A percentile compares a stretch with the other conserved stretches of the same genome.
Conservation (phyloP, 2,888 invertebrate species). For the Stramonita haemastoma region DNA sequence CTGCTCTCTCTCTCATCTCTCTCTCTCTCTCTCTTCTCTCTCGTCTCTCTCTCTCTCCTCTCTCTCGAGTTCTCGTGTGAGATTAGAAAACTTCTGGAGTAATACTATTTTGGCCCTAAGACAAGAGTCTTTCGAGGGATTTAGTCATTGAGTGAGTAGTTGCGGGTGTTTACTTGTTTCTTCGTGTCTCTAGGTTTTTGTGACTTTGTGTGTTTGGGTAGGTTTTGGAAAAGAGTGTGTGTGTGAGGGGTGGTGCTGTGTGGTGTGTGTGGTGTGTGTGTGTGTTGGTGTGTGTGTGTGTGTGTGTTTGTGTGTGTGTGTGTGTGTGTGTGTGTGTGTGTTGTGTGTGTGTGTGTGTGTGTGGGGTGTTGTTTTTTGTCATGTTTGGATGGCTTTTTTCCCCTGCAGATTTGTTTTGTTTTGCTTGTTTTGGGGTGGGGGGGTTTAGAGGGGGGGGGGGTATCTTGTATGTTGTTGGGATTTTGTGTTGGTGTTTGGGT, state of each 20-base stretch:
- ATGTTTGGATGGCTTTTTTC: neutral
- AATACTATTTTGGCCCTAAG: too few relatives aligned
- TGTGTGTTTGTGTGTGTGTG: neutral
- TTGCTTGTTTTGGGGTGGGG: neutral
- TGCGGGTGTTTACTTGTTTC: too few relatives aligned
- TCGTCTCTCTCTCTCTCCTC: too few relatives aligned
- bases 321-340: neutral
- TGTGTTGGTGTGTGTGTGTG: neutral
- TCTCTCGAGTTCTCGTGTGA: too few relatives aligned
- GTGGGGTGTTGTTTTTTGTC: too few relatives aligned
- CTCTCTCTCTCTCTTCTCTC: neutral
- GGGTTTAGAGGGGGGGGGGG: neutral
- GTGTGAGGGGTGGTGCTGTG: too few relatives aligned
- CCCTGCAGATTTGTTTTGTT: neutral
- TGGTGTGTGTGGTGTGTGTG: too few relatives aligned
- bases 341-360: neutral
- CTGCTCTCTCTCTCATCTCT: neutral
- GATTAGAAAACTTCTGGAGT: too few relatives aligned
- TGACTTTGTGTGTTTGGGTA: neutral
- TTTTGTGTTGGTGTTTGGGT: neutral
- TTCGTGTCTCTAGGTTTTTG: too few relatives aligned
- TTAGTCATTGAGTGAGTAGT: too few relatives aligned
- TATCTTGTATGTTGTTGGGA: neutral
- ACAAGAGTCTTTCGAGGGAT: too few relatives aligned
- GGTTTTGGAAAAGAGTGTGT: too few relatives aligned